Evolutionary conservation across 2,113 vertebrate genomes (phyloP).

Genomic region (Sapayoa aenigma): DNA sequence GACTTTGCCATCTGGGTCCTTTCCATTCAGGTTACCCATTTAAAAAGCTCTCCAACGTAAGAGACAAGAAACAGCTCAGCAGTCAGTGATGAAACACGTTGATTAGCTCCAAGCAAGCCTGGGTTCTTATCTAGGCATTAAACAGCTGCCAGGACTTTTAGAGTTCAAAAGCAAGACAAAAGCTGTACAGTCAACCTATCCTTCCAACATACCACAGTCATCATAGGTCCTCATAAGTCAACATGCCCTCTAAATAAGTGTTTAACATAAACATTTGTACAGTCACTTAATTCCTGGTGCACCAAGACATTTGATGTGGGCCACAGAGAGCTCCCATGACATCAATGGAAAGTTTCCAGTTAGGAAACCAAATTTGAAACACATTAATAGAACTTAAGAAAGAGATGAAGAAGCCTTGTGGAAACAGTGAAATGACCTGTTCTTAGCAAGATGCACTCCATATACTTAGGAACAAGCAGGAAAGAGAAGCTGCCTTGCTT

Average conservation of each 20-base stretch:
- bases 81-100: not conserved
- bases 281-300: slow-evolving; percentile 34
- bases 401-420: not conserved
- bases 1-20: not conserved
- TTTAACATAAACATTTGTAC: slow-evolving; percentile 48
- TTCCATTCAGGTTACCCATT: not conserved
- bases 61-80: not conserved
- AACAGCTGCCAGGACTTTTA: not conserved
- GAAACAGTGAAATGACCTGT: not conserved
- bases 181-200: not conserved
- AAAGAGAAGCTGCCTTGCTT: not conserved
- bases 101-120: not conserved
- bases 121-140: not conserved
- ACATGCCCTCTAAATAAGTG: slow-evolving; percentile 33
- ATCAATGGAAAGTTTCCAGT: slow-evolving; percentile 33
- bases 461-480: not conserved
- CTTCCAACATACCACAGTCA: slow-evolving; percentile 32
- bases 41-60: not conserved
- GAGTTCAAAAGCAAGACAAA: slow-evolving; percentile 24
- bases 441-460: not conserved
- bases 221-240: not conserved
- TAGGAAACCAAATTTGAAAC: not conserved
- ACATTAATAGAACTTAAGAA: not conserved
- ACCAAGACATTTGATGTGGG: not conserved
- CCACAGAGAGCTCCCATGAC: slow-evolving; percentile 16